These are phyloP conservation scores for Nesidiocoris tenuis DNA, from an alignment of 2,888 invertebrate species.

Conservation along the genomic window DNA sequence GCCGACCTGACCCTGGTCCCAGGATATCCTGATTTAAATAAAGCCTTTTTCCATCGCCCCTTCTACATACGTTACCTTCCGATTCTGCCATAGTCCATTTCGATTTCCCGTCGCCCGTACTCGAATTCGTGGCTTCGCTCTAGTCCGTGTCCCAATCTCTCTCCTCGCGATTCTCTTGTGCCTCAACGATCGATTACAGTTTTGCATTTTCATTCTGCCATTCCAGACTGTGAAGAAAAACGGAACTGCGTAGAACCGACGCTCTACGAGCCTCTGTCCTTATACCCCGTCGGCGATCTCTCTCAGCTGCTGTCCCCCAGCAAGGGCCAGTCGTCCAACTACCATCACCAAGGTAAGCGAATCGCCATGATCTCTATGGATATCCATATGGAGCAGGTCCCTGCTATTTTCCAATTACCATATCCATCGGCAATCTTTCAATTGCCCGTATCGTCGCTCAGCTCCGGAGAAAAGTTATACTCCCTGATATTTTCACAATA, in stretches of 20 bases:
- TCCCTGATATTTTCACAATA: no score
- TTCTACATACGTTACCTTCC: neutral
- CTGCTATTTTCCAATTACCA: no score
- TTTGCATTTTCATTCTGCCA: no score
- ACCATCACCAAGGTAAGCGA: conserved; percentile 49
- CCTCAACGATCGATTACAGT: no score
- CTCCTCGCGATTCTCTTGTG: no score
- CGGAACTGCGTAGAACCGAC: conserved; percentile 70
- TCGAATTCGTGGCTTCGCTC: neutral
- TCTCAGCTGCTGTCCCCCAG: conserved; percentile 57
- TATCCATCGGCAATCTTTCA: no score
- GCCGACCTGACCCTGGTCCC: conserved; percentile 14
- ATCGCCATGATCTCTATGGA: no score
- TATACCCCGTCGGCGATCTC: conserved; percentile 71
- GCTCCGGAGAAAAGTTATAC: no score
- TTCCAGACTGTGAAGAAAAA: conserved; percentile 76
- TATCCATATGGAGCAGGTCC: no score
- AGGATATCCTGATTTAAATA: conserved; percentile 48
- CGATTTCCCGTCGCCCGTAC: neutral
- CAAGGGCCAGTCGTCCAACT: conserved; percentile 50
- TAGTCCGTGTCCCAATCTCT: neutral
- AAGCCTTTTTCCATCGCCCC: conserved; percentile 17
- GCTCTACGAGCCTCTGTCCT: conserved; percentile 69
- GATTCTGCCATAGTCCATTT: conserved; percentile 4
- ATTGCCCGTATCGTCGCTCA: no score